Base-by-base conservation (phyloP, 2,888 invertebrate species). In the Drepana falcataria region DNA sequence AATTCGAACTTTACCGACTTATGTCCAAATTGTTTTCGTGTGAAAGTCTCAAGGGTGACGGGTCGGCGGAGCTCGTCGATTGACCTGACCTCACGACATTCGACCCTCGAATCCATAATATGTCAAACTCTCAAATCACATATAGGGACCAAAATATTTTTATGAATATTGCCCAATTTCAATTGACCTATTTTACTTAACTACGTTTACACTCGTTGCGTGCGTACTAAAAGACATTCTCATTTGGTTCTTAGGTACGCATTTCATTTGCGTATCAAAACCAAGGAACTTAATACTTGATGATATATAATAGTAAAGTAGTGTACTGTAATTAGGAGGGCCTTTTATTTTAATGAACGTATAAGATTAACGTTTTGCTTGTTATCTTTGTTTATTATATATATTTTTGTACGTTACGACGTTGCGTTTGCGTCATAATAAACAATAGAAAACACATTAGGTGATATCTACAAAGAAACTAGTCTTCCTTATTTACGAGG, bases 391-490 rank as follows among this genome's bases (percentile, higher is more conserved):
- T 87, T 86, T 87, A 84, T 83, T 74, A 78, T 79, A 81, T 83
- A 83, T 87, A 44, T 82, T 86, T 21, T 87, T 83, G 85, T 88
- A 86, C 73, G 81, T 82, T 79, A 68, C 71, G 80, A 73, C 73
- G 79, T 77, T 73, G 77, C 73, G 79, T 77, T 73, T 76, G 75
- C 73, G 83, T 81, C 80, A 75, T 77, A 75, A 76, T 76, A 33
- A 51, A 78, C 83, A 83, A 85, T 81, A 84, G 79, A 76, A 54
- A 79, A 79, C 84, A 77, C 85, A 76, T 83, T 86, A 87, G 84
- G 89, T 88, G 88, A 88, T 89, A 83, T 85, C 83, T 85, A 85
- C 85, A 87, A 83, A 81, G 83, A 86, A 85, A 89, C 90, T 90
- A 90, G 90, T 90, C 90, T 90, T 90, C 90, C 90, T 89, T 87